phyloP scores from a whole-genome alignment of 2,888 invertebrate genomes.

The Lasioglossum vierecki region DNA sequence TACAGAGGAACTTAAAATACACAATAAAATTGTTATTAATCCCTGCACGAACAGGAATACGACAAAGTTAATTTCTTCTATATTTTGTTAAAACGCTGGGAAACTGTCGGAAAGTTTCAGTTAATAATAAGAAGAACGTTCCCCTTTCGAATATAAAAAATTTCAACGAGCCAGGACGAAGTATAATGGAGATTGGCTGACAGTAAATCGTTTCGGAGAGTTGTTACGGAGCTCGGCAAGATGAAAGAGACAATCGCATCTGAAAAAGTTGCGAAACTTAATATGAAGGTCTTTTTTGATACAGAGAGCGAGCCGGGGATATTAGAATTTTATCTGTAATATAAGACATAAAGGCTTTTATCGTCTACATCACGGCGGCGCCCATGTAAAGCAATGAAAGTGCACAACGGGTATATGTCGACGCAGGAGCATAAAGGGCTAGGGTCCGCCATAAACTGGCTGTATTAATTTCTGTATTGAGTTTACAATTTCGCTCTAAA shows the following conservation, averaged over 20 bases:
- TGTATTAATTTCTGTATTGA: slow-evolving; percentile 29
- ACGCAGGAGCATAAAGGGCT: slow-evolving; percentile 15
- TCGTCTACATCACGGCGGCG: slow-evolving; percentile 20
- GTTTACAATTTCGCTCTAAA: slow-evolving; percentile 20
- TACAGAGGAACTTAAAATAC: no score
- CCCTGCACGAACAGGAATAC: neutral
- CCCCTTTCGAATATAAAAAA: neutral
- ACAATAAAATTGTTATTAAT: neutral
- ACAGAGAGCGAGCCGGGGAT: slow-evolving; percentile 1
- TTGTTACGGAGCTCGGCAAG: slow-evolving; percentile 1
- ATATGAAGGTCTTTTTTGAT: slow-evolving; percentile 29
- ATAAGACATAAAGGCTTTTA: slow-evolving; percentile 31
- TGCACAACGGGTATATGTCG: slow-evolving; percentile 4
- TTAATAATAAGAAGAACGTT: neutral
- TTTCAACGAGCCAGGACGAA: neutral
- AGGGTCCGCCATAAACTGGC: slow-evolving; percentile 20
- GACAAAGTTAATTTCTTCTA: neutral
- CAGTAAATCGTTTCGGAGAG: slow-evolving; percentile 13
- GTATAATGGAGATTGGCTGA: neutral
- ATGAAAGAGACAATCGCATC: slow-evolving; percentile 32
- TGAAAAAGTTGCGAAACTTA: slow-evolving; percentile 12
- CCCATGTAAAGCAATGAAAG: slow-evolving; percentile 14
- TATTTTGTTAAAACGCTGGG: neutral
- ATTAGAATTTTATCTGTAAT: slow-evolving; percentile 36
- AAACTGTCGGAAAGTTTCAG: neutral